These are phyloP conservation scores for Odontamblyopus rebecca DNA, from an alignment of 2,797 vertebrate genomes.

Conservation along the genomic window DNA sequence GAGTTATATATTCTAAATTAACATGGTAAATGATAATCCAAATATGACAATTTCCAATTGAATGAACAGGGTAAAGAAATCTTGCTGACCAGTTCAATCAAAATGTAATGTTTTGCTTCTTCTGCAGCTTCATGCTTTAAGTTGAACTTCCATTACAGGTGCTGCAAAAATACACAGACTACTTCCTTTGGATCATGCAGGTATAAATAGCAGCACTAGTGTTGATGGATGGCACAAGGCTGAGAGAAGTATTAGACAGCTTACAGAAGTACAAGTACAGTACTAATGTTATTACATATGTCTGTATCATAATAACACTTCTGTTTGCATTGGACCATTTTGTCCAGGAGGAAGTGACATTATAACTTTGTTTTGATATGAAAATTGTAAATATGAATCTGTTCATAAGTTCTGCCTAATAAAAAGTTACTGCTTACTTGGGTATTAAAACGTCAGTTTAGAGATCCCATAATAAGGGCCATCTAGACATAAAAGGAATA, in stretches of 20 bases:
- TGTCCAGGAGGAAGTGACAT: background rate
- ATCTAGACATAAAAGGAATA: too few species aligned
- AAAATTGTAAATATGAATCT: too few species aligned
- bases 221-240: conserved; percentile 64
- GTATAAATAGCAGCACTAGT: conserved; percentile 60
- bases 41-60: background rate
- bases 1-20: background rate
- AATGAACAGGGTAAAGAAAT: conserved; percentile 17
- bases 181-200: conserved; percentile 51
- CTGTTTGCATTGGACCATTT: background rate
- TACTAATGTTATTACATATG: conserved; percentile 47
- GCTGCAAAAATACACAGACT: conserved; percentile 48
- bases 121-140: conserved; percentile 33
- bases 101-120: conserved; percentile 30
- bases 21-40: background rate
- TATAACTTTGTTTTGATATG: too few species aligned
- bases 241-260: conserved; percentile 44
- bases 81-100: conserved; percentile 34
- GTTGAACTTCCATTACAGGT: conserved; percentile 50
- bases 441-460: too few species aligned
- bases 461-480: too few species aligned
- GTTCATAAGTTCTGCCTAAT: too few species aligned
- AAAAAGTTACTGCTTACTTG: too few species aligned
- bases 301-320: conserved; percentile 29
- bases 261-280: conserved; percentile 53